Conservation (phyloP, 2,797 vertebrate genomes). For the Cebuella pygmaea region DNA sequence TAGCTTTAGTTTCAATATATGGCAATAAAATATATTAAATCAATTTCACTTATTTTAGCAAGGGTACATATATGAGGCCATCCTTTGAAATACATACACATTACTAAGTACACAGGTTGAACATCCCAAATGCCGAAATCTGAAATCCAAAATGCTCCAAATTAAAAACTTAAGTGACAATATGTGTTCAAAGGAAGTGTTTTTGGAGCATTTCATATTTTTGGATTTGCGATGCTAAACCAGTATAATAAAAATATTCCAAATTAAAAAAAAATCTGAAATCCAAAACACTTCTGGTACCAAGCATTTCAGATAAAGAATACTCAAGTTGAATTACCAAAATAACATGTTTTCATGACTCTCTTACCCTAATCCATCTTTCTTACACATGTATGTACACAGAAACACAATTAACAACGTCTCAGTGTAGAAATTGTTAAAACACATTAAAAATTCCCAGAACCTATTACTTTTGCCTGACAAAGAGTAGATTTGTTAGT, state of each 20-base stretch:
- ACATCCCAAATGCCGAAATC: not conserved
- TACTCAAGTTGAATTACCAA: not conserved
- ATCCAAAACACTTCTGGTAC: not conserved
- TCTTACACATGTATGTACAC: not conserved
- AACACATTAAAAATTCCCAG: not conserved
- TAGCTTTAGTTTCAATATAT: slow-evolving; percentile 48
- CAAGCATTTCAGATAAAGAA: not conserved
- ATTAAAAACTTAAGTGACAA: not conserved
- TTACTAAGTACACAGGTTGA: not conserved
- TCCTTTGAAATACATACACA: slow-evolving; percentile 8
- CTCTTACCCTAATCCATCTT: slow-evolving; percentile 40
- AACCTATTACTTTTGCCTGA: not conserved
- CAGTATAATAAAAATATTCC: not conserved
- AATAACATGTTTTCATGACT: slow-evolving; percentile 16
- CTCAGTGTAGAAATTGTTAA: not conserved
- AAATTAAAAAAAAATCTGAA: not conserved
- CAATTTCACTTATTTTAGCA: not conserved
- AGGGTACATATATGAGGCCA: not conserved
- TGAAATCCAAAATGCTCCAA: not conserved
- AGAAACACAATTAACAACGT: not conserved
- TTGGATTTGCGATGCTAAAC: not conserved
- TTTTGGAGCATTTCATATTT: not conserved
- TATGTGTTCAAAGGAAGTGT: not conserved
- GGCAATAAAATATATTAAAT: not conserved
- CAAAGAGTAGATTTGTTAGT: not conserved